Evolutionary conservation across 2,797 vertebrate species (phyloP).

Genomic region (Chrosomus eos): DNA sequence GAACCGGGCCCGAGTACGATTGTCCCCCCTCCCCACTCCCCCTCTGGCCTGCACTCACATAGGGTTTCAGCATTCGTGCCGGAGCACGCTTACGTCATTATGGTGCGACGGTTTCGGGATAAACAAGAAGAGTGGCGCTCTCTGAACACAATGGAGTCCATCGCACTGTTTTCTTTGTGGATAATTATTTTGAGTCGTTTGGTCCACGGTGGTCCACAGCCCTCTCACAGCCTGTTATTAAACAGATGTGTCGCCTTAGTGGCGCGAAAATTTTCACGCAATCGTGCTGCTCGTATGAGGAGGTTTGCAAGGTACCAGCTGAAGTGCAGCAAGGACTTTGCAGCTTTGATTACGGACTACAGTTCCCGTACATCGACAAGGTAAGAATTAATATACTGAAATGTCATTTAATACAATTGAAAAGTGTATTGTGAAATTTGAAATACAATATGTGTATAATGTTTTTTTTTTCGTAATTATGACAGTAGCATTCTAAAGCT

Average conservation of each 20-base stretch:
- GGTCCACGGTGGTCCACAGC: too few relatives aligned
- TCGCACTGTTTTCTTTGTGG: constrained; percentile 8
- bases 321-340: not conserved
- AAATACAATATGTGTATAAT: not conserved
- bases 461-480: not conserved
- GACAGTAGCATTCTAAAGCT: constrained; percentile 1
- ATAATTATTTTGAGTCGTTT: constrained; percentile 12
- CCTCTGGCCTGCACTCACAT: too few relatives aligned
- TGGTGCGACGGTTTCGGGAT: constrained; percentile 17
- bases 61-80: too few relatives aligned
- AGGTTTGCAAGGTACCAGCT: not conserved
- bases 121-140: not conserved
- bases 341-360: not conserved
- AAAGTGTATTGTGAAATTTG: not conserved
- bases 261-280: too few relatives aligned
- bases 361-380: constrained; percentile 19
- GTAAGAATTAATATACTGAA: not conserved
- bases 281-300: too few relatives aligned
- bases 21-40: too few relatives aligned
- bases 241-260: too few relatives aligned
- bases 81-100: too few relatives aligned
- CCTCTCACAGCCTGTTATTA: too few relatives aligned
- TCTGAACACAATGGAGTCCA: not conserved
- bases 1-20: too few relatives aligned
- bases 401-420: not conserved